A percentile compares a stretch with the other conserved stretches of the same genome.
phyloP scores from a whole-genome alignment of 2,888 invertebrate species.

The Eupithecia subumbrata region DNA sequence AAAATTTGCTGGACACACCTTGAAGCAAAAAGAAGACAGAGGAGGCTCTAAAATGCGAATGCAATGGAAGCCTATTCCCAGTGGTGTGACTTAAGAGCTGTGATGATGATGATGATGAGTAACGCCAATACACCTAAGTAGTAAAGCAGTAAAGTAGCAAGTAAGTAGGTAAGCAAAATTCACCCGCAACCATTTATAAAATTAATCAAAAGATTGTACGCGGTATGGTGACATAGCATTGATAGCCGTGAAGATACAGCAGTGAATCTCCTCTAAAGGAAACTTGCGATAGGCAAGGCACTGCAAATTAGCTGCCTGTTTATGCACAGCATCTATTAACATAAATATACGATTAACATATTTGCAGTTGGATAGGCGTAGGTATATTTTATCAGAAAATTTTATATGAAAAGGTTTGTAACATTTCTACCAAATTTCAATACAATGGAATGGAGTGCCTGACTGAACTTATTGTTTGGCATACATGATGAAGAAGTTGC shows the following conservation, averaged over 20 bases:
- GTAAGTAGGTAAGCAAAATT: neutral
- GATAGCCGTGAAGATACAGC: slow-evolving; percentile 17
- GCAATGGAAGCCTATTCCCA: neutral
- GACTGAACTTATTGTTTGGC: slow-evolving; percentile 5
- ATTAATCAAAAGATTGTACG: slow-evolving; percentile 11
- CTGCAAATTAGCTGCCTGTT: slow-evolving; percentile 29
- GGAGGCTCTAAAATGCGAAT: neutral
- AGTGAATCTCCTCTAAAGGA: slow-evolving; percentile 18
- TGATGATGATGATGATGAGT: neutral
- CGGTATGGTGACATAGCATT: neutral
- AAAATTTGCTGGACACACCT: neutral
- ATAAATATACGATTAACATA: slow-evolving; percentile 21
- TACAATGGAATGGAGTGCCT: slow-evolving; percentile 14
- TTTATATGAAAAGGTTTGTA: neutral
- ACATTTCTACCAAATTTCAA: neutral
- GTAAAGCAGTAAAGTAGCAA: too few relatives aligned
- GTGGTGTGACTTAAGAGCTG: neutral
- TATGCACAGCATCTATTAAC: slow-evolving; percentile 16
- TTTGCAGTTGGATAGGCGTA: neutral
- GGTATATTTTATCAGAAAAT: neutral
- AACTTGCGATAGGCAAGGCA: slow-evolving; percentile 19
- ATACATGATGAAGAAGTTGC: neutral
- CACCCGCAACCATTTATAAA: neutral
- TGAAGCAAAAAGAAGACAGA: neutral
- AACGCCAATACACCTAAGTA: neutral